Evolutionary conservation across 2,113 vertebrate genomes (phyloP).

Genomic region (Chroicocephalus ridibundus): DNA sequence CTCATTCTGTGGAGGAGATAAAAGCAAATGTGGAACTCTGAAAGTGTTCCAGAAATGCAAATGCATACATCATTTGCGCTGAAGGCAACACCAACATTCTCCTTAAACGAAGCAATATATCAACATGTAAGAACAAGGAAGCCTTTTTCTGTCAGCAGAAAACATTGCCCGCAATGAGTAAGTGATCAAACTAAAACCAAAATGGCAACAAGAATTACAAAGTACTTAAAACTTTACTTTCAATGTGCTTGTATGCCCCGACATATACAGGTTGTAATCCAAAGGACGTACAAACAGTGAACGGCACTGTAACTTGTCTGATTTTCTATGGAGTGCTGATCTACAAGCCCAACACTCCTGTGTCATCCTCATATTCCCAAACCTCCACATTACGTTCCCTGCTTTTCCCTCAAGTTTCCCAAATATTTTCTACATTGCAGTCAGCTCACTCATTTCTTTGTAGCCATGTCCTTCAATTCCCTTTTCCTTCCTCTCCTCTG

Average conservation of each 20-base stretch:
- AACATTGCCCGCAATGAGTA: background rate
- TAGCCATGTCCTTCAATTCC: background rate
- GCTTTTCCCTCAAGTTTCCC: background rate
- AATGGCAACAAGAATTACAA: background rate
- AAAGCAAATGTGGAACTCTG: conserved; percentile 39
- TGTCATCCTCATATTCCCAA: background rate
- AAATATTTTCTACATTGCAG: background rate
- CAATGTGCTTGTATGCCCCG: background rate
- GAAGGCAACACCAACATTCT: conserved; percentile 29
- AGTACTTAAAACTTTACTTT: background rate
- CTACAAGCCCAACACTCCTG: background rate
- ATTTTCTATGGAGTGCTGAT: background rate
- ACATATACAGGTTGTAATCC: background rate
- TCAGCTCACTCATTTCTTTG: background rate
- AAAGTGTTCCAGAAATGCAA: conserved; percentile 57
- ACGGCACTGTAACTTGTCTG: background rate
- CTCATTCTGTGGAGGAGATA: conserved; percentile 20
- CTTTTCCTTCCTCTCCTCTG: background rate
- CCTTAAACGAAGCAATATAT: conserved; percentile 14
- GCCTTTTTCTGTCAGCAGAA: conserved; percentile 41
- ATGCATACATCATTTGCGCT: conserved; percentile 44
- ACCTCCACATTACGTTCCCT: background rate
- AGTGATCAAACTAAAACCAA: background rate
- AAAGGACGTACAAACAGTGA: background rate
- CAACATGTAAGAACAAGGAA: conserved; percentile 56